Conservation (phyloP, 2,113 vertebrate genomes). For the Dasyurus viverrinus region DNA sequence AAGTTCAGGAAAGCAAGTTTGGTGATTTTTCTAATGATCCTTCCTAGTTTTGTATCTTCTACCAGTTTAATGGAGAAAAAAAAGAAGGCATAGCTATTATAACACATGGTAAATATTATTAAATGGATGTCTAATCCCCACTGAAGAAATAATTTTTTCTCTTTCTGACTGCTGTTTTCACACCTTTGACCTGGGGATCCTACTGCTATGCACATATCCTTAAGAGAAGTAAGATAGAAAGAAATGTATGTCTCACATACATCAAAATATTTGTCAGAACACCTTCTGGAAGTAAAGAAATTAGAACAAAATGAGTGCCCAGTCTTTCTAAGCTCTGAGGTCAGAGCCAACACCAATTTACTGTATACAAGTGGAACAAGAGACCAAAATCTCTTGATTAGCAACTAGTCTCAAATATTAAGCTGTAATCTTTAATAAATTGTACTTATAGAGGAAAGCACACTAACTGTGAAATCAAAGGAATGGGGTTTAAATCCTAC, state of each 20-base stretch:
- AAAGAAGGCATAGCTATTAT: neutral
- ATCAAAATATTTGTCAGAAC: no score
- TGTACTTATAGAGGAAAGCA: neutral
- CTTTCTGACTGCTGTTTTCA: neutral
- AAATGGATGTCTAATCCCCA: neutral
- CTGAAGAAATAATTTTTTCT: neutral
- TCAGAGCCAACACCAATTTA: no score
- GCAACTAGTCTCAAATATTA: neutral
- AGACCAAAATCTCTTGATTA: no score
- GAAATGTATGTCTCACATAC: neutral
- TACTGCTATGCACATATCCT: neutral
- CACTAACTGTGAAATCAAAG: neutral
- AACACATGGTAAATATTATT: neutral
- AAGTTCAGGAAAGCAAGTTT: neutral
- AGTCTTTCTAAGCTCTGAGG: no score
- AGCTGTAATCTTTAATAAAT: neutral
- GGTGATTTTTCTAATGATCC: neutral
- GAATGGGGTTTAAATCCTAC: neutral
- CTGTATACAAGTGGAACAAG: no score
- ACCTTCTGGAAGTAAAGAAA: no score
- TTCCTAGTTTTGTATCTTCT: neutral
- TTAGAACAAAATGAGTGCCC: no score
- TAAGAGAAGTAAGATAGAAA: neutral
- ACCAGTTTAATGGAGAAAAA: neutral
- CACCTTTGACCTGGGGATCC: neutral